Evolutionary conservation across 1,140 invertebrate species (phyloP).

Genomic region (Cheumatopsyche charites): DNA sequence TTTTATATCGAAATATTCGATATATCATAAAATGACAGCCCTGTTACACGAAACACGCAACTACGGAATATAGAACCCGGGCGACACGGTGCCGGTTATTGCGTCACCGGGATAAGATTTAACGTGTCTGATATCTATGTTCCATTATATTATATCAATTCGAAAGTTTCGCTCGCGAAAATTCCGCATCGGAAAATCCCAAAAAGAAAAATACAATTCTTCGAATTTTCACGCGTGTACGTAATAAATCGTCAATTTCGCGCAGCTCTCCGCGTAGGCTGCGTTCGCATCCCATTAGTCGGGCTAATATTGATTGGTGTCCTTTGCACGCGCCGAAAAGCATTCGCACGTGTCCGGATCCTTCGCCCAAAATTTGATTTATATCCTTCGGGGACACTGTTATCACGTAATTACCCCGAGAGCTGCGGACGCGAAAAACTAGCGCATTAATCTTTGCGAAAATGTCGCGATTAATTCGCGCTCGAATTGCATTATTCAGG

Average conservation of each 20-base stretch:
- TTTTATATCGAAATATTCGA: too few species aligned
- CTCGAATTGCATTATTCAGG: conserved; percentile 6
- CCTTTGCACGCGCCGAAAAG: conserved; percentile 4
- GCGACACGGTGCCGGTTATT: too few species aligned
- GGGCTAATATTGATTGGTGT: conserved; percentile 19
- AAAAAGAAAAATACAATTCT: too few species aligned
- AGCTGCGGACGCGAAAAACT: neutral
- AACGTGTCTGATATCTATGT: too few species aligned
- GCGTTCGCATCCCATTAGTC: conserved; percentile 15
- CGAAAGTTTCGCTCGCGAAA: neutral
- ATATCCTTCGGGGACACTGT: conserved; percentile 1
- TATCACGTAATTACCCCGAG: conserved; percentile 17
- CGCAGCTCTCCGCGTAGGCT: neutral
- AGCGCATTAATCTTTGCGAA: conserved; percentile 10
- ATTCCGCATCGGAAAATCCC: neutral
- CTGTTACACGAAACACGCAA: too few species aligned
- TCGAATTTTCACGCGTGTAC: neutral
- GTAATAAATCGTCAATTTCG: neutral
- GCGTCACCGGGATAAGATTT: too few species aligned
- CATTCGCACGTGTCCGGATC: conserved; percentile 3
- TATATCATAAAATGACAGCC: too few species aligned
- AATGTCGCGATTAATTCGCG: conserved; percentile 22
- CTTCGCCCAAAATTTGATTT: conserved; percentile 16
- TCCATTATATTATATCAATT: too few species aligned
- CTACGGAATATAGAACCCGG: too few species aligned